Percentiles rank a stretch among this genome's conserved stretches.
phyloP scores from a whole-genome alignment of 2,888 invertebrate genomes.

The Cremastinae sp. region DNA sequence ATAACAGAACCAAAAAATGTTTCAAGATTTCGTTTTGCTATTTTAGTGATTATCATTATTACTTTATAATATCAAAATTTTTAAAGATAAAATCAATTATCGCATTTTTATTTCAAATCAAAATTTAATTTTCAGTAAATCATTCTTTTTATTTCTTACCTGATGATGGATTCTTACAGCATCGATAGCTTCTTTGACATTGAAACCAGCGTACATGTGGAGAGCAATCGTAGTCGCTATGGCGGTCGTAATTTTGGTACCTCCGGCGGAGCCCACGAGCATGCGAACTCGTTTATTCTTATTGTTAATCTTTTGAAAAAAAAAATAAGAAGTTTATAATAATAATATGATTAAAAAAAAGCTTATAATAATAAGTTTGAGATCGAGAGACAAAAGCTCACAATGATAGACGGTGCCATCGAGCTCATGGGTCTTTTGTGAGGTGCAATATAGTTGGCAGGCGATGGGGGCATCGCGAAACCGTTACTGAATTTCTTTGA shows the following conservation, averaged over 20 bases:
- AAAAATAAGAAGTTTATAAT: no score
- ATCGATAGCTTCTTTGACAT: slow-evolving; percentile 86
- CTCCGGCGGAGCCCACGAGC: slow-evolving; percentile 85
- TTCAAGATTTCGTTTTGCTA: no score
- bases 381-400: no score
- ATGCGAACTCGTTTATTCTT: background rate
- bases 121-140: no score
- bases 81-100: no score
- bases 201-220: slow-evolving; percentile 84
- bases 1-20: no score
- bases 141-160: background rate
- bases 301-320: slow-evolving; percentile 18
- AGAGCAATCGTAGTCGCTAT: slow-evolving; percentile 84
- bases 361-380: no score
- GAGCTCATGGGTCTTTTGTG: slow-evolving; percentile 87
- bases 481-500: slow-evolving; percentile 86
- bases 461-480: slow-evolving; percentile 88
- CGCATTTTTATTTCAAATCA: no score
- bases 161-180: slow-evolving; percentile 70
- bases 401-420: slow-evolving; percentile 81
- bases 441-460: slow-evolving; percentile 89
- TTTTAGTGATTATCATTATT: no score
- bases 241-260: slow-evolving; percentile 92
- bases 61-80: no score
- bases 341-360: no score